Conservation (phyloP, 2,888 invertebrate species). For the Drosophila fulvimacula region DNA sequence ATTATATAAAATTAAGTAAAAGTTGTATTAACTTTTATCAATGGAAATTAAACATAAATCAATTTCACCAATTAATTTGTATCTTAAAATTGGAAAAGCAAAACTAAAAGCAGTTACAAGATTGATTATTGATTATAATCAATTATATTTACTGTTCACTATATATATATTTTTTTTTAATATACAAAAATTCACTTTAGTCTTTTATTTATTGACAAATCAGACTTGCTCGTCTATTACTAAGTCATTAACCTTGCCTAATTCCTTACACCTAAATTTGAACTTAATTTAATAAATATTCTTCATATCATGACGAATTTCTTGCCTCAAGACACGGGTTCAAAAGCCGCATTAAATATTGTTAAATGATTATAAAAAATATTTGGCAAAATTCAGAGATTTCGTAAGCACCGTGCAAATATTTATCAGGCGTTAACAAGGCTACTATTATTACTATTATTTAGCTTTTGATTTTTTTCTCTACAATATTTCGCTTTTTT, state of each 20-base stretch:
- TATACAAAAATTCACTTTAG: background rate
- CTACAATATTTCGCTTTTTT: background rate
- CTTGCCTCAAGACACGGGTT: constrained; percentile 2
- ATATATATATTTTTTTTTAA: background rate
- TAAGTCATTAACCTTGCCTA: background rate
- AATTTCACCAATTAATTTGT: background rate
- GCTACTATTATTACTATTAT: background rate
- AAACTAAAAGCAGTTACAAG: background rate
- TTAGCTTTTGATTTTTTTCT: constrained; percentile 1
- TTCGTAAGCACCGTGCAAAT: constrained; percentile 5
- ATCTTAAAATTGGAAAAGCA: background rate
- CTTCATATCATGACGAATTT: background rate
- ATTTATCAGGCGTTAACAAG: constrained; percentile 7
- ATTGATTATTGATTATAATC: background rate
- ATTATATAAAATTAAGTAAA: constrained; percentile 24
- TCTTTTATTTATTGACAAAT: background rate
- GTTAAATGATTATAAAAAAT: background rate
- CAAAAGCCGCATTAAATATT: constrained; percentile 22
- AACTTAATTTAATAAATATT: background rate
- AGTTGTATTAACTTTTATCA: background rate
- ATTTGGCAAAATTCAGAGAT: constrained; percentile 1
- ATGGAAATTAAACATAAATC: constrained; percentile 2
- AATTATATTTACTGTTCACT: background rate
- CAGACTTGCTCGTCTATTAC: background rate
- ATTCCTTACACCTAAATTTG: background rate